Evolutionary conservation across 2,888 invertebrate genomes (phyloP).

Genomic region (Zygaena filipendulae): DNA sequence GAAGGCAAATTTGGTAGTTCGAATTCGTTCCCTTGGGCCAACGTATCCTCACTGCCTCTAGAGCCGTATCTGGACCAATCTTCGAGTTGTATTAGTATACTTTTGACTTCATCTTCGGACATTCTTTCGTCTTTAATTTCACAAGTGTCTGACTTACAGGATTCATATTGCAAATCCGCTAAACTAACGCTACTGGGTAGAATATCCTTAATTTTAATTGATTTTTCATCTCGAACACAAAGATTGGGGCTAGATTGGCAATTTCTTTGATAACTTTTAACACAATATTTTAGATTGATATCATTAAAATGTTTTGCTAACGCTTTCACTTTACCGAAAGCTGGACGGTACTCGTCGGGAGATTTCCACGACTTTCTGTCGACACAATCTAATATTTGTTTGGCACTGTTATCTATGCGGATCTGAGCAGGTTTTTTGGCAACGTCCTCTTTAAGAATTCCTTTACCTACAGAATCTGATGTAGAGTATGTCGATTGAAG

Average conservation of each 20-base stretch:
- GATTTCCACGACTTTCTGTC: slow-evolving; percentile 74
- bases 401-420: slow-evolving; percentile 33
- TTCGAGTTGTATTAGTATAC: slow-evolving; percentile 53
- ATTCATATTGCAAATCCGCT: slow-evolving; percentile 50
- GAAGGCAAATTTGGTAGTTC: slow-evolving; percentile 53
- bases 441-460: slow-evolving; percentile 20
- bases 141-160: slow-evolving; percentile 34
- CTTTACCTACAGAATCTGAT: slow-evolving; percentile 41
- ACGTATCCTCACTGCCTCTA: slow-evolving; percentile 52
- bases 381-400: slow-evolving; percentile 41
- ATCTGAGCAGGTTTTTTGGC: slow-evolving; percentile 21
- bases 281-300: slow-evolving; percentile 52
- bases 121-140: slow-evolving; percentile 37
- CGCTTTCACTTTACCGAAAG: slow-evolving; percentile 76
- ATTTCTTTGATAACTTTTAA: slow-evolving; percentile 48
- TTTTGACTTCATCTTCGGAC: slow-evolving; percentile 56
- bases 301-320: slow-evolving; percentile 76
- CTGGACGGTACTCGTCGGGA: slow-evolving; percentile 75
- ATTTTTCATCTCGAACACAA: slow-evolving; percentile 30
- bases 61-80: slow-evolving; percentile 63
- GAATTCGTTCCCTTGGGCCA: slow-evolving; percentile 57
- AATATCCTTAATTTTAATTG: slow-evolving; percentile 25
- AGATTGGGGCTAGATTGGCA: slow-evolving; percentile 62
- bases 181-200: slow-evolving; percentile 48
- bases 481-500: slow-evolving; percentile 41